phyloP scores from a whole-genome alignment of 2,888 invertebrate genomes.

The Heliconius ethilla region DNA sequence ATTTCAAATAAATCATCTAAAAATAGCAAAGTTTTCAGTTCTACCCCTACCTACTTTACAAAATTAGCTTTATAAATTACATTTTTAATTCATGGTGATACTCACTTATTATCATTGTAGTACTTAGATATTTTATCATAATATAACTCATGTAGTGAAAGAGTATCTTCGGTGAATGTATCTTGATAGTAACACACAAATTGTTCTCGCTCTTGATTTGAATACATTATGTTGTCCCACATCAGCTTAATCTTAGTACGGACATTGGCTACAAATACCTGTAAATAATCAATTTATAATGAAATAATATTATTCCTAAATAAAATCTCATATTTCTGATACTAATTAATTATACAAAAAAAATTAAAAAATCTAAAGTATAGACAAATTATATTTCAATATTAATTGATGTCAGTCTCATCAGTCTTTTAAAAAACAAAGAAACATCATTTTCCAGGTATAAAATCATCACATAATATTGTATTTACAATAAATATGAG shows the following conservation, averaged over 20 bases:
- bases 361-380: too few relatives aligned
- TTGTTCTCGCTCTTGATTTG: slow-evolving; percentile 81
- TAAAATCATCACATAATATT: neutral
- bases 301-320: neutral
- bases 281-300: slow-evolving; percentile 30
- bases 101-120: slow-evolving; percentile 85
- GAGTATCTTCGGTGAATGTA: slow-evolving; percentile 89
- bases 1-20: too few relatives aligned
- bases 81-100: slow-evolving; percentile 34
- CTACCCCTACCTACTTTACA: neutral
- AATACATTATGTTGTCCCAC: slow-evolving; percentile 90
- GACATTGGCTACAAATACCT: slow-evolving; percentile 84
- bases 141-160: slow-evolving; percentile 90
- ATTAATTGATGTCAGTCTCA: neutral
- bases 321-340: too few relatives aligned
- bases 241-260: slow-evolving; percentile 86
- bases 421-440: neutral
- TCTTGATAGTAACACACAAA: slow-evolving; percentile 85
- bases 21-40: too few relatives aligned
- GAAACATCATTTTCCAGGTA: too few relatives aligned
- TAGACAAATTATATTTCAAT: neutral
- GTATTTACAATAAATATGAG: neutral
- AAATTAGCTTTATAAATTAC: neutral
- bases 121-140: slow-evolving; percentile 85
- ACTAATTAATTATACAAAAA: too few relatives aligned